Percentiles rank a stretch among this genome's conserved stretches.
These are phyloP conservation scores for Amphipoea oculea DNA, from an alignment of 2,888 invertebrate genomes.

Conservation along the genomic window DNA sequence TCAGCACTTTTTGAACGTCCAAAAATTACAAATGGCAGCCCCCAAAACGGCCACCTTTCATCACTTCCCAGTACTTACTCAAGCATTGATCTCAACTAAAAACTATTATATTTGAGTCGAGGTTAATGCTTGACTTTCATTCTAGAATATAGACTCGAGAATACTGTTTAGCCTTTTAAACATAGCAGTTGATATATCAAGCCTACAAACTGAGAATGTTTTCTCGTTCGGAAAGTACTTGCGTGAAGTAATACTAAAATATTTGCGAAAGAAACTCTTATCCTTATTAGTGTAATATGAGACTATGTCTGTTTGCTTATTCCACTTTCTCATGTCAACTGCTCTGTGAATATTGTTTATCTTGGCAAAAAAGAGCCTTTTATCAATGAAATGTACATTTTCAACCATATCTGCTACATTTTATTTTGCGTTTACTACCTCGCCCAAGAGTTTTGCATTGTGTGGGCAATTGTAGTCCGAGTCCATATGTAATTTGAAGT, in stretches of 20 bases:
- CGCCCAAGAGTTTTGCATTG: conserved; percentile 24
- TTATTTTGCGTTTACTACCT: conserved; percentile 22
- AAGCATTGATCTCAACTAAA: conserved; percentile 5
- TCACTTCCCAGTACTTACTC: not conserved
- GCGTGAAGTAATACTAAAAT: conserved; percentile 40
- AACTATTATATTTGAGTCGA: not conserved
- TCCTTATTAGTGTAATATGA: conserved; percentile 35
- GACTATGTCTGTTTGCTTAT: conserved; percentile 48
- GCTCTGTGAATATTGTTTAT: conserved; percentile 39
- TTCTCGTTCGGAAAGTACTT: conserved; percentile 8
- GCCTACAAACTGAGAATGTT: not conserved
- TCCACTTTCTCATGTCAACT: conserved; percentile 49
- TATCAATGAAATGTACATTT: conserved; percentile 15
- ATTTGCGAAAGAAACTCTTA: conserved; percentile 49
- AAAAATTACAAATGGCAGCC: not conserved
- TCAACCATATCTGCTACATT: conserved; percentile 16
- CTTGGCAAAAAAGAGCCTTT: conserved; percentile 32
- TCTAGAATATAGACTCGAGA: conserved; percentile 39
- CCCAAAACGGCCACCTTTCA: not conserved
- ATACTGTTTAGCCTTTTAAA: conserved; percentile 7
- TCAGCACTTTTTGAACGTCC: not conserved
- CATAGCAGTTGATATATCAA: conserved; percentile 49
- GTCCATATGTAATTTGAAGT: conserved; percentile 38
- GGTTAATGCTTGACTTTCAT: conserved; percentile 18
- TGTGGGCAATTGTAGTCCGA: conserved; percentile 32